Evolutionary conservation across 2,888 invertebrate species (phyloP).

Genomic region (Melipona bicolor): DNA sequence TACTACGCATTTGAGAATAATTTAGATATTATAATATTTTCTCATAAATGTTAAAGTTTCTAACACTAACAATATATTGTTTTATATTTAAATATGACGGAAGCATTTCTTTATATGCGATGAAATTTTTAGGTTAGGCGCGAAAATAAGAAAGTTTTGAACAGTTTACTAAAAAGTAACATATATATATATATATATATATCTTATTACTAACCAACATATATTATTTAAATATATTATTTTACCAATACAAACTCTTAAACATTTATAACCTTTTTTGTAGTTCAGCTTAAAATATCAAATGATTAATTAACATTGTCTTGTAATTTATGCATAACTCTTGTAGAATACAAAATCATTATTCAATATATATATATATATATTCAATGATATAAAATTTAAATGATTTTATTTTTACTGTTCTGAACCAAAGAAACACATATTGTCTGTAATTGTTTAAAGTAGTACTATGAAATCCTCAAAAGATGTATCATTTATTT

Average conservation of each 20-base stretch:
- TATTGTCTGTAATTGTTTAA: background rate
- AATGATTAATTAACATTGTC: constrained; percentile 72
- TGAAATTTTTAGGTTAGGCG: background rate
- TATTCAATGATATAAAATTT: constrained; percentile 67
- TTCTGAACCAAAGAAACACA: background rate
- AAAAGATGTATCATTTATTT: background rate
- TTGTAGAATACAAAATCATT: constrained; percentile 71
- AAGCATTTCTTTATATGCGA: background rate
- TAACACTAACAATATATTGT: background rate
- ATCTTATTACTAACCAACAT: too few species aligned
- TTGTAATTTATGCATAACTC: constrained; percentile 73
- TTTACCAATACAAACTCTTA: background rate
- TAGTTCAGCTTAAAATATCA: background rate
- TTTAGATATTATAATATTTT: background rate
- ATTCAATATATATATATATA: constrained; percentile 54
- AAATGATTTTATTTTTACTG: constrained; percentile 29
- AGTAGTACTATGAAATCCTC: background rate
- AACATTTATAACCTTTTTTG: background rate
- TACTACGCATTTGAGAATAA: background rate
- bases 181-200: background rate
- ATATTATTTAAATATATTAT: background rate
- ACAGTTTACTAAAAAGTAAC: background rate
- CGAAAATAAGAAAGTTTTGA: constrained; percentile 1
- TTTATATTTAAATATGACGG: background rate
- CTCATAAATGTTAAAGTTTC: background rate